Evolutionary conservation across 2,888 invertebrate genomes (phyloP).

Genomic region (Diarsia brunnea): DNA sequence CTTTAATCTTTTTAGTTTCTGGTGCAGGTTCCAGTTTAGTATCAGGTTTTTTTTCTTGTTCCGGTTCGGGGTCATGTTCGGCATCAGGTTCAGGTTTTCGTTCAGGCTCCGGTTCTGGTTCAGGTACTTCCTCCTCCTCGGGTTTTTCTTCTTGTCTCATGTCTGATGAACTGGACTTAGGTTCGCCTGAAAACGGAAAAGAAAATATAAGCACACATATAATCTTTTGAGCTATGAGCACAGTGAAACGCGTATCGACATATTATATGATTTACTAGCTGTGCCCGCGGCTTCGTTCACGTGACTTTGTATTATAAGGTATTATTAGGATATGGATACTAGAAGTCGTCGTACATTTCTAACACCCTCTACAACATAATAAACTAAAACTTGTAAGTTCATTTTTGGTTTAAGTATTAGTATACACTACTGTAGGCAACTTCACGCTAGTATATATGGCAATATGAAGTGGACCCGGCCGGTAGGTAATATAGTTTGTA

Average conservation of each 20-base stretch:
- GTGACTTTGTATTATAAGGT: background rate
- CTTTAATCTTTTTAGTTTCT: slow-evolving; percentile 77
- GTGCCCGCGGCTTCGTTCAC: background rate
- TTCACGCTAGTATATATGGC: no score
- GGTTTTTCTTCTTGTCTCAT: slow-evolving; percentile 69
- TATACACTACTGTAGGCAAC: background rate
- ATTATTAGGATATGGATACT: no score
- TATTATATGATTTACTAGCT: background rate
- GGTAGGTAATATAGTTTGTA: no score
- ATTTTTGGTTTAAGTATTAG: background rate
- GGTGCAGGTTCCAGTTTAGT: slow-evolving; percentile 40
- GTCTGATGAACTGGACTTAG: slow-evolving; percentile 81
- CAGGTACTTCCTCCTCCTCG: slow-evolving; percentile 62
- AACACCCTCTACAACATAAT: no score
- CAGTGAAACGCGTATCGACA: background rate
- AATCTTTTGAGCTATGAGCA: background rate
- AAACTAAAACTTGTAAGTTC: background rate
- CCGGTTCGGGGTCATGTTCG: background rate
- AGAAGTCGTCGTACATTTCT: no score
- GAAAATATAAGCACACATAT: background rate
- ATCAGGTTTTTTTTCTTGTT: background rate
- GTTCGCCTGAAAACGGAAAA: slow-evolving; percentile 76
- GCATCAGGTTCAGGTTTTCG: background rate
- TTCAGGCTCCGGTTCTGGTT: slow-evolving; percentile 20
- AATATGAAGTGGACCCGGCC: no score